These are phyloP conservation scores for Elysia crispata DNA, from an alignment of 2,888 invertebrate species.

Conservation along the genomic window DNA sequence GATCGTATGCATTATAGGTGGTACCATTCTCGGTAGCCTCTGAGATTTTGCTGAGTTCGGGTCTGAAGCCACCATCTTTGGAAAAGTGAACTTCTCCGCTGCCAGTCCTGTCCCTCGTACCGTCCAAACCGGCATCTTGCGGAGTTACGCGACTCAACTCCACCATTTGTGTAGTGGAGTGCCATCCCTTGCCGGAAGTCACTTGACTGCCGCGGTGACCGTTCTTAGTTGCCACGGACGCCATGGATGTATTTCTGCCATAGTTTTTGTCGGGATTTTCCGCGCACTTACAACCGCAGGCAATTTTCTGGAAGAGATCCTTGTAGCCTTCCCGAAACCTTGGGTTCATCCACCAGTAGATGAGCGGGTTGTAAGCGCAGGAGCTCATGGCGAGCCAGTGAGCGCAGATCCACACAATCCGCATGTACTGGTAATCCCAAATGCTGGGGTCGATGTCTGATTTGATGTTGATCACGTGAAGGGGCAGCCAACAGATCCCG, in stretches of 20 bases:
- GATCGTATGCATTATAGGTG: background rate
- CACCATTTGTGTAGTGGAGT: slow-evolving; percentile 34
- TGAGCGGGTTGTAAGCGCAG: slow-evolving; percentile 96
- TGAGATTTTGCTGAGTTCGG: slow-evolving; percentile 44
- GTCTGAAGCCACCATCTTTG: slow-evolving; percentile 23
- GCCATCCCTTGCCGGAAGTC: slow-evolving; percentile 1
- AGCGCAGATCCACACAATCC: slow-evolving; percentile 79
- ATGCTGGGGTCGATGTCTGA: slow-evolving; percentile 60
- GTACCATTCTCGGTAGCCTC: slow-evolving; percentile 47
- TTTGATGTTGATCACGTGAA: slow-evolving; percentile 93
- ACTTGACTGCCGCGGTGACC: slow-evolving; percentile 16
- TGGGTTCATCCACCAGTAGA: slow-evolving; percentile 97
- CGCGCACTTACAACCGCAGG: background rate
- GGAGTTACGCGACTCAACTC: slow-evolving; percentile 21
- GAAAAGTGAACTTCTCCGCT: background rate
- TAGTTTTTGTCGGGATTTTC: background rate
- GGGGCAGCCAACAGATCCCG: slow-evolving; percentile 95
- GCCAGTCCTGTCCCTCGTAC: background rate
- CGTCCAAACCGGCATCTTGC: slow-evolving; percentile 14
- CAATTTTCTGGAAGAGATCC: slow-evolving; percentile 37
- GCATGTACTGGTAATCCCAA: slow-evolving; percentile 55
- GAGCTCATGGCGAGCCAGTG: slow-evolving; percentile 93
- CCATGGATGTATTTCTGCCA: slow-evolving; percentile 1
- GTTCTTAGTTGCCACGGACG: slow-evolving; percentile 12
- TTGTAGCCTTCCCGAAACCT: slow-evolving; percentile 78